Conservation (phyloP, 2,113 vertebrate genomes). For the Ia io region DNA sequence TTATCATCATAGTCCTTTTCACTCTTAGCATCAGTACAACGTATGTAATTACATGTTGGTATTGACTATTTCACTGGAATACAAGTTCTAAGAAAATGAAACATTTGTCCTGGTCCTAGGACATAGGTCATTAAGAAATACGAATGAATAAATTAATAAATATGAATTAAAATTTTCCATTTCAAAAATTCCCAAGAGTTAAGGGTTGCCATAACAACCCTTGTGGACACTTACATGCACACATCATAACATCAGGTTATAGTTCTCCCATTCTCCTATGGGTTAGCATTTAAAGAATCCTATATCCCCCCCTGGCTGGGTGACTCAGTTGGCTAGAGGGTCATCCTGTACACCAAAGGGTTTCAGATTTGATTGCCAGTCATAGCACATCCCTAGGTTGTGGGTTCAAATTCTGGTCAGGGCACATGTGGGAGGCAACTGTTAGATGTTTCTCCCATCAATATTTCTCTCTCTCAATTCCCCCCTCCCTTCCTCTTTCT, state of each 20-base stretch:
- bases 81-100: not conserved
- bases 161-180: not conserved
- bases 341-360: too few species aligned
- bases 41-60: not conserved
- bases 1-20: not conserved
- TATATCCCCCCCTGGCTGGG: not conserved
- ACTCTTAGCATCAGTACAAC: not conserved
- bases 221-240: not conserved
- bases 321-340: too few species aligned
- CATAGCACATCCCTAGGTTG: too few species aligned
- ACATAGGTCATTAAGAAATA: not conserved
- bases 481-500: too few species aligned
- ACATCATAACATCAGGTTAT: too few species aligned
- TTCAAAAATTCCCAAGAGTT: not conserved
- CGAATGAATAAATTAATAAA: not conserved
- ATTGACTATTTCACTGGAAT: not conserved
- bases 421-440: too few species aligned
- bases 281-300: not conserved
- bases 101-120: not conserved
- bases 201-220: not conserved
- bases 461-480: too few species aligned
- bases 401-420: too few species aligned
- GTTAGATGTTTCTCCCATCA: too few species aligned
- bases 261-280: not conserved
- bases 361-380: too few species aligned